phyloP scores from a whole-genome alignment of 2,113 vertebrate genomes.

The Indicator maculatus region DNA sequence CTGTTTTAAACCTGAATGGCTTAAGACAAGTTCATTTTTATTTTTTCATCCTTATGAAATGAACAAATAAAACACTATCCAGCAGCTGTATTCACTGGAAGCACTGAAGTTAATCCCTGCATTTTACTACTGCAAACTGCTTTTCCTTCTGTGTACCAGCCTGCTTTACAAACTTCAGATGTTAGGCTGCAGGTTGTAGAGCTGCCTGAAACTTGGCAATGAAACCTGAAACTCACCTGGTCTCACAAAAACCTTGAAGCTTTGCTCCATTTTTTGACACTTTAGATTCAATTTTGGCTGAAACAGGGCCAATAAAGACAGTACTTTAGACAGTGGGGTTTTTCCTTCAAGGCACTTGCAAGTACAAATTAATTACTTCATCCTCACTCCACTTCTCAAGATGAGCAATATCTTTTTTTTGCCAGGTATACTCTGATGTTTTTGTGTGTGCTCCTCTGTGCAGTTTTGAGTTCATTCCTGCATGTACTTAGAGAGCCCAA shows the following conservation, averaged over 20 bases:
- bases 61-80: constrained; percentile 40
- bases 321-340: background rate
- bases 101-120: constrained; percentile 28
- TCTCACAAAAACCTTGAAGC: background rate
- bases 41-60: constrained; percentile 10
- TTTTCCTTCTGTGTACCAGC: background rate
- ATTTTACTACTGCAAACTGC: constrained; percentile 20
- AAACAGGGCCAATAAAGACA: background rate
- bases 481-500: background rate
- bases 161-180: background rate
- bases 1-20: constrained; percentile 11
- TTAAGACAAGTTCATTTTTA: constrained; percentile 28
- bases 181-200: background rate
- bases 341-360: background rate
- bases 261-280: background rate
- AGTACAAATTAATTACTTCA: background rate
- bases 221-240: background rate
- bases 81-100: constrained; percentile 34
- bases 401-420: background rate
- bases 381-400: background rate
- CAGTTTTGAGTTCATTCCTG: background rate
- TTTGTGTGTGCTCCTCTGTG: background rate
- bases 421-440: background rate
- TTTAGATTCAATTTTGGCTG: background rate
- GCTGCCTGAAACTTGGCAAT: background rate